Conservation (phyloP, 2,888 invertebrate species). For the Allophyes oxyacanthae region DNA sequence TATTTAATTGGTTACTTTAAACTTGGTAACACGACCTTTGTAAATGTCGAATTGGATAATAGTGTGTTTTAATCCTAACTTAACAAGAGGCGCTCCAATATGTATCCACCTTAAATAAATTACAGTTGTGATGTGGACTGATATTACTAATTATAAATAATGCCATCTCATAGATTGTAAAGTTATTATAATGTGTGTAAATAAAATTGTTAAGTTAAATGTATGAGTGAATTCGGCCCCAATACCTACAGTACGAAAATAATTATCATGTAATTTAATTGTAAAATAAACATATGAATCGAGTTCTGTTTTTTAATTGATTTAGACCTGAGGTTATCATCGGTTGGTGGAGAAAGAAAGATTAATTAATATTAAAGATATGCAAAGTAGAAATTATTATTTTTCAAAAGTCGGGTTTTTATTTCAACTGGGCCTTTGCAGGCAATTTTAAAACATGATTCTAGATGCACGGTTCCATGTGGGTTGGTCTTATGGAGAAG, state of each 20-base stretch:
- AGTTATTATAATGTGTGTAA: slow-evolving; percentile 65
- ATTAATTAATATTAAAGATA: too few species aligned
- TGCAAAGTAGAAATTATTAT: too few species aligned
- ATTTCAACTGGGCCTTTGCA: too few species aligned
- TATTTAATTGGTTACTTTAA: too few species aligned
- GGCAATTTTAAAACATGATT: too few species aligned
- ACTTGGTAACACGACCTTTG: too few species aligned
- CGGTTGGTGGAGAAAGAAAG: too few species aligned
- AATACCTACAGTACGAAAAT: slow-evolving; percentile 61
- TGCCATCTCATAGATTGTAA: slow-evolving; percentile 77
- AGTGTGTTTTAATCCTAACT: too few species aligned
- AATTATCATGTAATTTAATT: slow-evolving; percentile 67
- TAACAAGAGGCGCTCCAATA: background rate
- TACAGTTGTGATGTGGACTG: slow-evolving; percentile 82
- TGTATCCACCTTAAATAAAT: slow-evolving; percentile 40
- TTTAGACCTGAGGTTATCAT: background rate
- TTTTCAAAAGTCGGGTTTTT: too few species aligned
- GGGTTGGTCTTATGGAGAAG: too few species aligned
- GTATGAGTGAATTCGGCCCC: slow-evolving; percentile 67
- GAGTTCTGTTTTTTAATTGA: slow-evolving; percentile 24
- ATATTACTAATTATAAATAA: slow-evolving; percentile 77
- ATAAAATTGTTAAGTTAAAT: slow-evolving; percentile 56
- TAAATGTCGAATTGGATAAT: too few species aligned
- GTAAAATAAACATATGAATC: slow-evolving; percentile 69
- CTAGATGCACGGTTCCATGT: too few species aligned